phyloP scores from a whole-genome alignment of 53 echinoderm and acorn worm genomes.

The Apostichopus leukothele region DNA sequence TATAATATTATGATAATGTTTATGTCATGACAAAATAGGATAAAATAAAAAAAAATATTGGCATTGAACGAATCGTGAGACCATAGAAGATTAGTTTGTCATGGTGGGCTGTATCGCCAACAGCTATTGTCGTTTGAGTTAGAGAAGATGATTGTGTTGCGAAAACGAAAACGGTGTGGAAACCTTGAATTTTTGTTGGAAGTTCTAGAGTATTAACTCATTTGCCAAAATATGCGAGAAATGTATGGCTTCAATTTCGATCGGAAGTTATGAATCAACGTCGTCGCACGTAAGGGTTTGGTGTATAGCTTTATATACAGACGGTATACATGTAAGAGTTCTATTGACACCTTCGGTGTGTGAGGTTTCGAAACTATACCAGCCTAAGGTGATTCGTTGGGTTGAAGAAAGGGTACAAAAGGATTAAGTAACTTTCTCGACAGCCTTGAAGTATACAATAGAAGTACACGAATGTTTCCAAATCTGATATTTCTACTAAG shows the following conservation, averaged over 20 bases:
- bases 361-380: too few species aligned
- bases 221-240: background rate
- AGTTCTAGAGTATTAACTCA: background rate
- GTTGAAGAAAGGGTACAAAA: too few species aligned
- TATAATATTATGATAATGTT: conserved; percentile 40
- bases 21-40: conserved; percentile 46
- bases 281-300: background rate
- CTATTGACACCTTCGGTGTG: too few species aligned
- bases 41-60: background rate
- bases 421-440: too few species aligned
- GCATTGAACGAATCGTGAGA: conserved; percentile 6
- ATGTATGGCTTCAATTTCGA: background rate
- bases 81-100: conserved; percentile 1
- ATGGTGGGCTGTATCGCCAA: background rate
- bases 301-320: background rate
- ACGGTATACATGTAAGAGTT: too few species aligned
- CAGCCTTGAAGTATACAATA: too few species aligned
- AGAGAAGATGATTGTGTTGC: background rate
- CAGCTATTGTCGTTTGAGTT: background rate
- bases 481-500: too few species aligned
- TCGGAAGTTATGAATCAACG: conserved; percentile 14
- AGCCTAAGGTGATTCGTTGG: too few species aligned
- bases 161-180: background rate
- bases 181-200: background rate
- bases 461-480: too few species aligned